A percentile compares a stretch with the other conserved stretches of the same genome.
Evolutionary conservation across 2,888 invertebrate species (phyloP).

Genomic region (Tinea trinotella): DNA sequence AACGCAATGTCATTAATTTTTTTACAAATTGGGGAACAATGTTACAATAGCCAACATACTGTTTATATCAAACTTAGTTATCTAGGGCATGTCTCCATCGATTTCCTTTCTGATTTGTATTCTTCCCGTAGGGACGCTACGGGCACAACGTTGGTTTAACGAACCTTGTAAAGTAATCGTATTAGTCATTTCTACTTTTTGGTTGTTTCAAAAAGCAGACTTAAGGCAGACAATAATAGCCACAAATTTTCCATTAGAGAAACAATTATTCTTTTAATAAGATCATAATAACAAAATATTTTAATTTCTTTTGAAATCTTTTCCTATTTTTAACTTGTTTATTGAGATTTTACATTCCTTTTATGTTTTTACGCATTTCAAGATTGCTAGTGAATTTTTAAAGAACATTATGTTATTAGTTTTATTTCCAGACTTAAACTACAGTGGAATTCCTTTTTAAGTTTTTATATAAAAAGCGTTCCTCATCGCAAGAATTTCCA

Average conservation of each 20-base stretch:
- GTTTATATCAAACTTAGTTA: slow-evolving; percentile 19
- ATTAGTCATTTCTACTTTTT: slow-evolving; percentile 23
- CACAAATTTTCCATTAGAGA: slow-evolving; percentile 4
- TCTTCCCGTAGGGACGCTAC: slow-evolving; percentile 24
- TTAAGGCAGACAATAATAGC: slow-evolving; percentile 2
- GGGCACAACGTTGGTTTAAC: slow-evolving; percentile 30
- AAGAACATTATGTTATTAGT: slow-evolving; percentile 6
- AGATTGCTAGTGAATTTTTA: not conserved
- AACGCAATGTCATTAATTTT: not conserved
- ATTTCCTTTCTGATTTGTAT: slow-evolving; percentile 23
- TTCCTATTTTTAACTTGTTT: not conserved
- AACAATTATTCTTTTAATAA: not conserved
- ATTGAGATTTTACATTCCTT: not conserved
- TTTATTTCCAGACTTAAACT: slow-evolving; percentile 2
- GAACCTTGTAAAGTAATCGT: slow-evolving; percentile 32
- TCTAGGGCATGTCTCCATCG: slow-evolving; percentile 18
- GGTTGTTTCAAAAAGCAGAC: slow-evolving; percentile 12
- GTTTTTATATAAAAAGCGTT: slow-evolving; percentile 27
- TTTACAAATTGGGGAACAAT: not conserved
- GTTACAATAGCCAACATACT: not conserved
- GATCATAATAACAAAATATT: not conserved
- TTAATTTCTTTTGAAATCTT: not conserved
- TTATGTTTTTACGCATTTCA: not conserved
- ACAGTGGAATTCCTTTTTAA: slow-evolving; percentile 15
- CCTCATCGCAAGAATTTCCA: slow-evolving; percentile 45